Conservation (phyloP, 2,113 vertebrate species). For the Dolichallabes microphthalmus region DNA sequence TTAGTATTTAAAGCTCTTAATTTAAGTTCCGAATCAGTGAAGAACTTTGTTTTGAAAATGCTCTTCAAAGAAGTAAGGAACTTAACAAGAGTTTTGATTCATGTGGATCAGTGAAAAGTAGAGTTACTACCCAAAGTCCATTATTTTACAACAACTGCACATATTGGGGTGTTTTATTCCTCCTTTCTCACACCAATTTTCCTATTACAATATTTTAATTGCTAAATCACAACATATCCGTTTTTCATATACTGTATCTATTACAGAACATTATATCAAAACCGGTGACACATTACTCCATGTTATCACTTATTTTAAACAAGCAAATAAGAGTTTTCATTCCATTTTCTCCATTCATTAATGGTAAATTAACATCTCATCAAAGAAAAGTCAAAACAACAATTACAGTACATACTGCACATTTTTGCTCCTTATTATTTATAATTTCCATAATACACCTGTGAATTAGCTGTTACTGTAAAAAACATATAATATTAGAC, state of each 20-base stretch:
- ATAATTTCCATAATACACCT: not conserved
- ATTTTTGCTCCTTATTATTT: not conserved
- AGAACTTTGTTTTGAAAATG: not conserved
- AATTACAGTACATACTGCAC: not conserved
- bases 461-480: not conserved
- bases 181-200: not conserved
- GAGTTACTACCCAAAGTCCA: not conserved
- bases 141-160: not conserved
- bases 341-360: too few species aligned
- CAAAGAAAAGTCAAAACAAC: not conserved
- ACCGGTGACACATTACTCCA: not conserved
- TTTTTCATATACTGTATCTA: not conserved
- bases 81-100: not conserved
- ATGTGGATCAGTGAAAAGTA: not conserved
- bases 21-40: not conserved
- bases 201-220: not conserved
- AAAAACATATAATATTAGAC: too few species aligned
- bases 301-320: not conserved
- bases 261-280: not conserved
- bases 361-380: not conserved
- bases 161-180: not conserved
- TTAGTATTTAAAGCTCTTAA: not conserved
- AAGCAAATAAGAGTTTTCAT: too few species aligned
- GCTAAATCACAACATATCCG: not conserved
- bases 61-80: not conserved